Evolutionary conservation across 64 coral and sea anemone genomes (phyloP), one percentile per base, ranked within the genome.

Genomic region (Pocillopora damicornis): DNA sequence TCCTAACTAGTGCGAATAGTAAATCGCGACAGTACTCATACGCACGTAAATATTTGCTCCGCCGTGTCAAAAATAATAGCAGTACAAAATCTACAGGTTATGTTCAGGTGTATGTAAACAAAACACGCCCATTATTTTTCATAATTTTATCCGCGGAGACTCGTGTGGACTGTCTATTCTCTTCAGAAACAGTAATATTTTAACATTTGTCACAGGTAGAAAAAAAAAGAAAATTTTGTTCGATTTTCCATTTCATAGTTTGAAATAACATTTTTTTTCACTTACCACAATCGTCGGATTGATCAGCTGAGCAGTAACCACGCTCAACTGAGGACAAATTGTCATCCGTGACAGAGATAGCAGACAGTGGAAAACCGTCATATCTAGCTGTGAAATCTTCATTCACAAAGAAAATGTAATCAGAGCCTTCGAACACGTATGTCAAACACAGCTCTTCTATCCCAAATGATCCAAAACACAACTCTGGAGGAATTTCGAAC

Each of bases 381-480:
- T 93, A 93, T 65, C 79, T 76, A 11, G 94, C 91, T 12, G 91
- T 93, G 22, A 90, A 90, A 77, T 93, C 88, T 20, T 87, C 60
- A 74, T 82, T 86, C 16, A 96, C 79, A 22, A 93, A 96, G 79
- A 96, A 96, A 15, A 96, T 73, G 84, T 96, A 96, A 1, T 80
- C 76, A 58, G 0, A 37, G 13, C 74, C 58, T 11, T 74, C 61
- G 58, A 59, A 87, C 5, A 93, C 94, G 42, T 93, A 58, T 12
- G 85, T 87, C 57, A 82, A 35, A 22, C 94, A 96, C 35, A 96
- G 14, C 9, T 90, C 83, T 37, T 93, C 71, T 61, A 79, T 69
- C 22, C 94, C 94, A 76, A 93, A 96, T 35, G 20, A 7, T 9
- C 94, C 94, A 68, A 96, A 96, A 75, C 94, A 93, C 1, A 96